Base-by-base conservation (phyloP, 2,113 vertebrate species). In the Elaphurus davidianus region DNA sequence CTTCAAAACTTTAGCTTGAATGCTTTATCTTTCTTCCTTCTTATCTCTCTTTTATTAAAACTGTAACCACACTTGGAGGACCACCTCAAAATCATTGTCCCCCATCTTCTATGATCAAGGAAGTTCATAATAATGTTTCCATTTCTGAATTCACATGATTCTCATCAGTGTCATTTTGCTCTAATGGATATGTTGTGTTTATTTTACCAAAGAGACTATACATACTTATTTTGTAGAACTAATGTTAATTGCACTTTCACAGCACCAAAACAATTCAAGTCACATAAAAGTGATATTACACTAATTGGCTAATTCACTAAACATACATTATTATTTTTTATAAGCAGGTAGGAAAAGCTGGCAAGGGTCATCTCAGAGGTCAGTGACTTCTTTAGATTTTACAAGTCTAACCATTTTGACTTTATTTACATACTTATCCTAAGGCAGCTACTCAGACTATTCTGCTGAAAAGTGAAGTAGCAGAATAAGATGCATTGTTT, bases 391-490 rank as follows among this genome's bases (percentile, higher is more conserved):
- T 87, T 96, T 92, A 57, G 67, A 81, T 36, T 92, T 95, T 60
- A 91, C 1, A 52, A 62, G 5, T 71, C 23, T 47, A 64, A 78
- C 83, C 45, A 94, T 78, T 91, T 94, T 60, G 1, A 10, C 21
- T 92, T 94, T 91, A 52, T 60, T 92, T 87, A 36, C 57, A 54
- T 27, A 94, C 6, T 50, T 93, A 91, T 27, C 8, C 40, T 86
- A 54, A 98, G 52, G n/a, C 50, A 87, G 79, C 84, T 93, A 84
- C 36, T 96, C 25, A 84, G 19, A 83, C 81, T 92, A 87, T 55
- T 90, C 28, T 92, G 4, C 16, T 55, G 52, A 83, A 9, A 91
- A 95, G 30, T 3, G 25, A 36, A 36, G 3, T 40, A 45, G 64
- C 43, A 83, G 30, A 92, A 87, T 78, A 83, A 30, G 25, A 90